Base-by-base conservation (phyloP, 92 coral and sea anemone genomes). In the Phenganax marumi region DNA sequence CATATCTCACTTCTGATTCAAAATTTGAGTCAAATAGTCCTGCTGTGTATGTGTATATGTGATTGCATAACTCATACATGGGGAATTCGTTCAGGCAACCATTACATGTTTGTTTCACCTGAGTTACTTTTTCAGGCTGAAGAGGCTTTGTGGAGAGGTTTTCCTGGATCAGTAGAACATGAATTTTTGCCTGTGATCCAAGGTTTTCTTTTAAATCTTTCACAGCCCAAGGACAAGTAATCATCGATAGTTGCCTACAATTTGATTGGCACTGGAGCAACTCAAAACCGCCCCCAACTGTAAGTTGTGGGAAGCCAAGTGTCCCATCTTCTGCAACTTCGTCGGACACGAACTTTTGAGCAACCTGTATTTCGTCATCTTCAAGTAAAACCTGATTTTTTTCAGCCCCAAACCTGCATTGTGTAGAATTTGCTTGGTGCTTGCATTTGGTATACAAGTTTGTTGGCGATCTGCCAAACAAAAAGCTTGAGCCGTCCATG, bases 231-330 rank as follows among this genome's bases (percentile, higher is more conserved):
- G 70, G 74, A 49, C 69, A 73, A 49, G 68, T 50, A 70, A 85
- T 81, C 81, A 82, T 78, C 49, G 84, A n/a, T 64, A 86, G 66
- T 68, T 82, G 62, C 33, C 89, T 81, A 72, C 89, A 89, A 57
- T 89, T 89, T 73, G 89, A 70, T 78, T 49, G 68, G 77, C 89
- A 82, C 84, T 81, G 87, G 82, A 89, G 63, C 87, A 89, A 76
- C 56, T 89, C 87, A 60, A 89, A 85, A 55, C 91, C 89, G 7
- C 91, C 89, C 60, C 91, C 87, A n/a, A 77, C 73, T 58, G 68
- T 70, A 8, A 23, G 4, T 70, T 70, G 76, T 43, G 76, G 76
- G 76, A 70, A 70, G 76, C 76, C 76, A 24, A 70, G 52, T 70
- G 76, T 70, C 76, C 10, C 76, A 70, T 70, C 52, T 33, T 70